Evolutionary conservation across 1,140 invertebrate genomes (phyloP).

Genomic region (Drosophila guanche): DNA sequence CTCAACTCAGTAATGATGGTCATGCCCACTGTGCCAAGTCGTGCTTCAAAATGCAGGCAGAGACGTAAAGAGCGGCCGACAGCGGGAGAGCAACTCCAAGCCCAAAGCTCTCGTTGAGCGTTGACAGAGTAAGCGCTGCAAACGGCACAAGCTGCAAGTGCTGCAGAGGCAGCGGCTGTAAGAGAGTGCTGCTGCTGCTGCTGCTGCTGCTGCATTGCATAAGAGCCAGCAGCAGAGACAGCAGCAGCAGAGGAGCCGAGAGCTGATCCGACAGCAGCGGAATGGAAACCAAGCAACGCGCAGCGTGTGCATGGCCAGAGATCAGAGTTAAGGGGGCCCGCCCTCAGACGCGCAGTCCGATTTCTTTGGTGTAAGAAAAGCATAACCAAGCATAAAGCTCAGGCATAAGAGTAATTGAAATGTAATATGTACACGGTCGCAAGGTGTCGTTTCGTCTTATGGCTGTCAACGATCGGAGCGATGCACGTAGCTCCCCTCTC

Average conservation of each 20-base stretch:
- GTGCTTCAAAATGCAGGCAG: constrained; percentile 31
- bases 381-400: background rate
- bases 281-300: constrained; percentile 37
- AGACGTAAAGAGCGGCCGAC: background rate
- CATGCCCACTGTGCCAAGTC: constrained; percentile 24
- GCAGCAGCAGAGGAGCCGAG: constrained; percentile 6
- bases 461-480: too few relatives aligned
- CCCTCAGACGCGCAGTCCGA: background rate
- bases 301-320: constrained; percentile 2
- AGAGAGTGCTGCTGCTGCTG: constrained; percentile 3
- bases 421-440: too few relatives aligned
- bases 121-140: constrained; percentile 45
- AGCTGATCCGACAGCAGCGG: constrained; percentile 24
- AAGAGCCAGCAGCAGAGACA: constrained; percentile 3
- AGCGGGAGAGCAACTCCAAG: constrained; percentile 2
- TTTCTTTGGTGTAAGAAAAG: background rate
- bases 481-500: too few relatives aligned
- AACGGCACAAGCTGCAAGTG: constrained; percentile 70
- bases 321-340: constrained; percentile 6
- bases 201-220: constrained; percentile 18
- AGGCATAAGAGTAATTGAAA: too few relatives aligned
- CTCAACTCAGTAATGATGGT: too few relatives aligned
- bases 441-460: too few relatives aligned
- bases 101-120: background rate
- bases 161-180: constrained; percentile 29